Evolutionary conservation across 2,113 vertebrate genomes (phyloP), one percentile per base, ranked within the genome.

Genomic region (Chionomys nivalis): DNA sequence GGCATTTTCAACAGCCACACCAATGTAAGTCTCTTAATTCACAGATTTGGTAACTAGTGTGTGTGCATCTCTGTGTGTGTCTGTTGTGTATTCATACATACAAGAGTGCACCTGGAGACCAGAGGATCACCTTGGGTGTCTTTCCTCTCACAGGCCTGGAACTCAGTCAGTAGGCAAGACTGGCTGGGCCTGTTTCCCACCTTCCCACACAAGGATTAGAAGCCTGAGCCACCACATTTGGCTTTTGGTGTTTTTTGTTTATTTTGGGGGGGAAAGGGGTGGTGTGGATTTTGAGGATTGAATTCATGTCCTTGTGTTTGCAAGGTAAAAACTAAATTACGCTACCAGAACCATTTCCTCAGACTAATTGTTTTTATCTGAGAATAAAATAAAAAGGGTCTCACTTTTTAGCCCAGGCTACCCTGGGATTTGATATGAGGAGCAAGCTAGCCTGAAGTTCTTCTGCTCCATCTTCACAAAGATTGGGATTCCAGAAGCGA

Each of bases 21-120:
- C 26, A 70, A 66, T 42, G 61, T 77, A 83, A 79, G 21, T 93
- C 26, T 90, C 68, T 87, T 88, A 52, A 85, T 87, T 83, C 90
- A 36, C 31, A 39, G 36, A 16, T 17, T 49, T 68, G 89, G 61
- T 92, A 9, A 65, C 39, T n/a, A 44, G 52, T 61, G 79, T 82
- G 36, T 82, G 79, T 83, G 36, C 10, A 3, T 83, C 36, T 39
- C 52, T 61, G 21, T 82, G 36, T 58, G 11, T 63, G 52, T 82
- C 1, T 61, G 52, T 33, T 55, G 49, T 81, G 49, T 31, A 55
- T 24, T 58, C 36, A n/a, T 23, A 8, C 36, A 24, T 12, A 4
- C 39, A 83, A 39, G 55, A 61, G 55, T 83, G 55, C n/a, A 63
- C 61, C 52, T 81, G 23, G 78, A 82, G 79, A 55, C 12, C 2